Evolutionary conservation across 2,797 vertebrate genomes (phyloP), one percentile per base, ranked within the genome.

Genomic region (Xyrichtys novacula): DNA sequence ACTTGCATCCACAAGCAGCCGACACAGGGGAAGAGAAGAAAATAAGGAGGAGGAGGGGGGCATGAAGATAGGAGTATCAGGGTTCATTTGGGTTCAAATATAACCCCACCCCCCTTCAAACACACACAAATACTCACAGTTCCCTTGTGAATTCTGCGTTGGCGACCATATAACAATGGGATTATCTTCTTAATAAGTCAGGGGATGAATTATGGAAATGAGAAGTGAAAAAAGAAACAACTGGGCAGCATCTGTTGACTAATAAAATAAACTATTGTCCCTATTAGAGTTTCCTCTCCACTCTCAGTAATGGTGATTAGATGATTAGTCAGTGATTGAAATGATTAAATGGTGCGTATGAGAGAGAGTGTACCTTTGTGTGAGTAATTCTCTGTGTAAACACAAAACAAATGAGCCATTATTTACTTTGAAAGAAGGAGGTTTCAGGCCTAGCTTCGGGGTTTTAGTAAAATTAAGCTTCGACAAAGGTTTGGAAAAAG

Each of bases 181-280:
- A 89, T 90, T 90, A 90, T 86, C 76, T 67, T 85, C 86, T 85
- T 88, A 88, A 86, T 88, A 89, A 87, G 38, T 90, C 84, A 88
- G 78, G 8, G 53, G 83, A 80, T 85, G 69, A 88, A 89, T 88
- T 87, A 89, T 91, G 86, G 72, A 87, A 88, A 90, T 90, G 80
- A 89, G 71, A 39, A 17, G 43, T 55, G 10, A 62, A 58, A 64
- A 64, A 71, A 39, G 25, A 58, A 80, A 80, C 68, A 86, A 84
- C 71, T 82, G 83, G 72, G 60, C 68, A 69, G 80, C 82, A 87
- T 88, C 65, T 88, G 83, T 80, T 86, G 76, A 74, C 71, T 60
- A 78, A 83, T 74, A 81, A 74, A 83, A 67, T 38, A 74, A 80
- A 83, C 71, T 65, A 76, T 74, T 78, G 78, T 65, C 57, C 66